Conservation (phyloP, 1,140 invertebrate genomes). For the Heterodera carotae region DNA sequence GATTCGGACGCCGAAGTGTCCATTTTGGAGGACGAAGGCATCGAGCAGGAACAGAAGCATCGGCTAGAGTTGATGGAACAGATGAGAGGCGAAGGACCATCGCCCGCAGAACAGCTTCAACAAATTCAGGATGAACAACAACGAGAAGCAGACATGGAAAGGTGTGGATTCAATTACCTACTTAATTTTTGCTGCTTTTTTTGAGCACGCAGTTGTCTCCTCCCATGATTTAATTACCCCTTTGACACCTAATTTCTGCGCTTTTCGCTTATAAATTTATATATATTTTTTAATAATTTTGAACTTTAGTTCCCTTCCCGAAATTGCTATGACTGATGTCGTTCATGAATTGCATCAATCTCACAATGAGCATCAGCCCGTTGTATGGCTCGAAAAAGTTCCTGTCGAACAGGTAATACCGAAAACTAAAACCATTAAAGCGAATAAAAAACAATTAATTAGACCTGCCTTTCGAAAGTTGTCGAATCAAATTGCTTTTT, state of each 20-base stretch:
- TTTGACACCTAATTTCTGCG: no score
- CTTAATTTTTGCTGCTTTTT: not conserved
- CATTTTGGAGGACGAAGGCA: not conserved
- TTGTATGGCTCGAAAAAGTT: not conserved
- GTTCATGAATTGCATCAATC: not conserved
- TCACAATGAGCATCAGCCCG: not conserved
- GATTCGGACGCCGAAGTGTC: constrained; percentile 1
- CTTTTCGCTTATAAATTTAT: no score
- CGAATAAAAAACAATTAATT: no score
- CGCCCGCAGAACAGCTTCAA: not conserved
- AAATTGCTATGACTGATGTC: not conserved
- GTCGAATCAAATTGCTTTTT: no score
- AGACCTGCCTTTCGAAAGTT: no score
- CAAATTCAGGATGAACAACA: not conserved
- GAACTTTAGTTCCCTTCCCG: not conserved
- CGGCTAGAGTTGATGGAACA: not conserved
- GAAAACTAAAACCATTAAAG: no score
- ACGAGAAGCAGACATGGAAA: not conserved
- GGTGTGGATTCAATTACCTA: not conserved
- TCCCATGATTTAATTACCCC: no score
- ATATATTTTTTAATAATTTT: no score
- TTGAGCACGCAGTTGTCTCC: no score
- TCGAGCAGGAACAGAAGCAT: not conserved
- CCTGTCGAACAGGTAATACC: not conserved
- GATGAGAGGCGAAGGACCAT: not conserved